A percentile compares a stretch with the other conserved stretches of the same genome.
These are phyloP conservation scores for Globia sparganii DNA, from an alignment of 2,888 invertebrate species.

Conservation along the genomic window DNA sequence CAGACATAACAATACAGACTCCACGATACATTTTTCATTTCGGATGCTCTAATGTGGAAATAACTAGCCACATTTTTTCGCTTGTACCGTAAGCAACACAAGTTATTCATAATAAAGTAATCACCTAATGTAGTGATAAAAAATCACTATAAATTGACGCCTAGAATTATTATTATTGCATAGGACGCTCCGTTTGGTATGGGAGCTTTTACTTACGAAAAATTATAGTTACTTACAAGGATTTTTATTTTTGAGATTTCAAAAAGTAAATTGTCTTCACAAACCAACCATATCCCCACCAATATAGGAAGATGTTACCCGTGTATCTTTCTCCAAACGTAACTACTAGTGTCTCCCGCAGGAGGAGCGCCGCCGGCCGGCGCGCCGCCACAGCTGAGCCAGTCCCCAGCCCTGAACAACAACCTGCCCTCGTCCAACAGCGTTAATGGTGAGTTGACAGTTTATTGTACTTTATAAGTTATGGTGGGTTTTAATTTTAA, in stretches of 20 bases:
- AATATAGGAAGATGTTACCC: background rate
- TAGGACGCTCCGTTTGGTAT: background rate
- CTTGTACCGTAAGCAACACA: background rate
- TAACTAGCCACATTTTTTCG: constrained; percentile 21
- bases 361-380: constrained; percentile 33
- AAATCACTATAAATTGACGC: constrained; percentile 1
- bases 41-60: constrained; percentile 26
- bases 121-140: background rate
- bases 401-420: constrained; percentile 72
- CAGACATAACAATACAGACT: background rate
- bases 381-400: constrained; percentile 14
- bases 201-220: background rate
- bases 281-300: background rate
- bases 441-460: constrained; percentile 73
- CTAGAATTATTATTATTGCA: too few species aligned
- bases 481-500: background rate
- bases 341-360: background rate
- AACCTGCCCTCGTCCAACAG: constrained; percentile 72
- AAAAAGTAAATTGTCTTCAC: too few species aligned
- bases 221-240: background rate
- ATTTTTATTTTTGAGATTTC: background rate
- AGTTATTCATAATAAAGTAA: constrained; percentile 10
- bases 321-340: background rate
- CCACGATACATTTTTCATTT: constrained; percentile 29
- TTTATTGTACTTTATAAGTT: background rate